Conservation (phyloP, 2,797 vertebrate genomes). For the Cyclopterus lumpus region DNA sequence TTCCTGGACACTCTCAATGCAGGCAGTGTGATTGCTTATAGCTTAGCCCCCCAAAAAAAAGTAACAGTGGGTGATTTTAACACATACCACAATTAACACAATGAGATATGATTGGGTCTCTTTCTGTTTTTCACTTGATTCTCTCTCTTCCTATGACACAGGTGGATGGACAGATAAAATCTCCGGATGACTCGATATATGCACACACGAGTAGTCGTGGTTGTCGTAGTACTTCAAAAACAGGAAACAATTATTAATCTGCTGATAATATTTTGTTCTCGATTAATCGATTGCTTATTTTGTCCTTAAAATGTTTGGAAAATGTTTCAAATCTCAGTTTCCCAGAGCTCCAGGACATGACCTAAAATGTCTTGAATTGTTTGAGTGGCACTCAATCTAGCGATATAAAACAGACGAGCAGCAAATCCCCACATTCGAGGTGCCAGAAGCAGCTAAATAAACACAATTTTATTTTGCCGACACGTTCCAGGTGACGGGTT, state of each 20-base stretch:
- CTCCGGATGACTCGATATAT: neutral
- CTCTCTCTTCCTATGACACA: neutral
- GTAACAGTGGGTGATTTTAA: slow-evolving; percentile 15
- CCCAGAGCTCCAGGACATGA: too few relatives aligned
- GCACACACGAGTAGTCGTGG: neutral
- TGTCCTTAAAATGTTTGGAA: too few relatives aligned
- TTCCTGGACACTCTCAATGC: neutral
- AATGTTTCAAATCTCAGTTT: neutral
- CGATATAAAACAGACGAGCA: too few relatives aligned
- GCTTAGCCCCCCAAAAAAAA: neutral
- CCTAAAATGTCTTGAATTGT: neutral
- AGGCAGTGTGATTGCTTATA: neutral
- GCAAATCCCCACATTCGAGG: too few relatives aligned
- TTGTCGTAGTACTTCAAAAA: neutral
- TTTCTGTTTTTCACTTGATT: neutral
- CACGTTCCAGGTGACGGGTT: too few relatives aligned
- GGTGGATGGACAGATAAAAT: neutral
- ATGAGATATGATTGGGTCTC: neutral
- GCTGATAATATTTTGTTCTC: neutral
- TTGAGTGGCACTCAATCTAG: neutral
- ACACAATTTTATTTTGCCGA: too few relatives aligned
- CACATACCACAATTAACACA: slow-evolving; percentile 1
- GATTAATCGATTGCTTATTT: neutral
- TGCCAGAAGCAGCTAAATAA: too few relatives aligned
- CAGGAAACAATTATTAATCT: neutral